Evolutionary conservation across 2,113 vertebrate species (phyloP).

Genomic region (Eubucco bourcierii): DNA sequence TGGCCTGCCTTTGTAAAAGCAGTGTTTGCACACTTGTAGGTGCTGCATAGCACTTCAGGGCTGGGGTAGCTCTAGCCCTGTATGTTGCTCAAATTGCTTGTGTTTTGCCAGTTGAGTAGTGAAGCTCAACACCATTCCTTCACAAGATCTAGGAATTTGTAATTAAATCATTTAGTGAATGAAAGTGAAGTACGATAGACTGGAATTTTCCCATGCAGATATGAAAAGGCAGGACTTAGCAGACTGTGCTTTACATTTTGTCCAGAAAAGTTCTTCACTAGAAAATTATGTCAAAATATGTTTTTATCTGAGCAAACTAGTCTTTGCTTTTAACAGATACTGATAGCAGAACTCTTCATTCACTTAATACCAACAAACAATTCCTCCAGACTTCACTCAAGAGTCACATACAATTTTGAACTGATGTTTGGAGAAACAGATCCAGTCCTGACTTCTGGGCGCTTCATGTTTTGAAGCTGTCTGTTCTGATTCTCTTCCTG

Average conservation of each 20-base stretch:
- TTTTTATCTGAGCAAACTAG: background rate
- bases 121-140: background rate
- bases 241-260: background rate
- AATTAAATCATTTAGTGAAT: background rate
- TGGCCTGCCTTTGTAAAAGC: background rate
- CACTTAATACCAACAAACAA: background rate
- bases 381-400: slow-evolving; percentile 4
- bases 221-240: background rate
- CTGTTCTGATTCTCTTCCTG: background rate
- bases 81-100: background rate
- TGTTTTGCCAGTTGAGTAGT: background rate
- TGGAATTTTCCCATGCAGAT: background rate
- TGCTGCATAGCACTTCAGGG: background rate
- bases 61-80: background rate
- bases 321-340: background rate
- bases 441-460: background rate
- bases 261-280: background rate
- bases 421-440: background rate
- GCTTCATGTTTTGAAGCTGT: background rate
- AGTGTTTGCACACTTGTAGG: background rate
- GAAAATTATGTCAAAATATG: background rate
- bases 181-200: background rate
- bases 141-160: background rate
- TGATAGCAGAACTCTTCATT: background rate
- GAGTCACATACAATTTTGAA: background rate